A percentile compares a stretch with the other conserved stretches of the same genome.
Evolutionary conservation across 2,113 vertebrate genomes (phyloP).

Genomic region (Bambusicola thoracicus): DNA sequence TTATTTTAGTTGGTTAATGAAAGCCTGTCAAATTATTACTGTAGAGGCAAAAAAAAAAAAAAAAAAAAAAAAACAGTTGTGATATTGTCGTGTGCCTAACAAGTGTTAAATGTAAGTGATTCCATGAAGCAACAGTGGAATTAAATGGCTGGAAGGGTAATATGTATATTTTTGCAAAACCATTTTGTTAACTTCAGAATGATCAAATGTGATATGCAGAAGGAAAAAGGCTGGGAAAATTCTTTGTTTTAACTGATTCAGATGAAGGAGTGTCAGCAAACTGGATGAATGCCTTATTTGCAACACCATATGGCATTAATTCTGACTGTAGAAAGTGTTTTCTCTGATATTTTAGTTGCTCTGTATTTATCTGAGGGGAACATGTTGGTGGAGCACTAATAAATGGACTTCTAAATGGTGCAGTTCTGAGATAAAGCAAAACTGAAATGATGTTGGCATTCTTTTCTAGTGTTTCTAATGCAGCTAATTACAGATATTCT

Average conservation of each 20-base stretch:
- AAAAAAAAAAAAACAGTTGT: background rate
- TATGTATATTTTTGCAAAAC: background rate
- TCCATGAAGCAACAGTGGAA: background rate
- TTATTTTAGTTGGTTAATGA: background rate
- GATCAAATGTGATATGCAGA: background rate
- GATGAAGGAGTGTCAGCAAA: background rate
- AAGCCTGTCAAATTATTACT: background rate
- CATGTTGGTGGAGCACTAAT: background rate
- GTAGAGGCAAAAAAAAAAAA: background rate
- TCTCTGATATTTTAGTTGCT: background rate
- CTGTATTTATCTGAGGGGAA: background rate
- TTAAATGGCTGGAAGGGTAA: background rate
- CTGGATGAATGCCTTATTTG: background rate
- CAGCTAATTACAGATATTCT: background rate
- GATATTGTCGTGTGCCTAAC: background rate
- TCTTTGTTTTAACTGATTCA: background rate
- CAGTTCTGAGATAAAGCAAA: background rate
- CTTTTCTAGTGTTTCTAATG: background rate
- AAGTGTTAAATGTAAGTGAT: background rate
- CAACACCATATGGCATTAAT: background rate
- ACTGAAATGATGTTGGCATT: background rate
- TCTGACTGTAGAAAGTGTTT: background rate
- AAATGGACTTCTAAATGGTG: background rate
- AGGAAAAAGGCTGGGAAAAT: background rate
- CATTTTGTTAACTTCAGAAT: background rate